Evolutionary conservation across 1,140 invertebrate species (phyloP).

Genomic region (Mylabris phalerata): DNA sequence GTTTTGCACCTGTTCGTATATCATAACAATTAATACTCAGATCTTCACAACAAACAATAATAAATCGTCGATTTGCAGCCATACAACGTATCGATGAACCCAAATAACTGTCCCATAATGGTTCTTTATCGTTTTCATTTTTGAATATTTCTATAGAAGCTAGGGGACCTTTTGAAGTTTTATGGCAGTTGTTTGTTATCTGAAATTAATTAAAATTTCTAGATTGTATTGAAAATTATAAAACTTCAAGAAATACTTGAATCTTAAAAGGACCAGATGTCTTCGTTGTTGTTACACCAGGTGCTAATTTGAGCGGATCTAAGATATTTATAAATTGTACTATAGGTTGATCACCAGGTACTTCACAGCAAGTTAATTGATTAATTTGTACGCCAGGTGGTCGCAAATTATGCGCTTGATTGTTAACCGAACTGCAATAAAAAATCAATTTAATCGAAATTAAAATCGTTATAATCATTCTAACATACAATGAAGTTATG

Average conservation of each 20-base stretch:
- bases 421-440: background rate
- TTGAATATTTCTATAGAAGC: constrained; percentile 47
- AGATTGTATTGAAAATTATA: background rate
- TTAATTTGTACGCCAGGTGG: constrained; percentile 37
- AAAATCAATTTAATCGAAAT: background rate
- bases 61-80: constrained; percentile 30
- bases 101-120: constrained; percentile 52
- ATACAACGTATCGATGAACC: constrained; percentile 35
- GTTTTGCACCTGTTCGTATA: constrained; percentile 34
- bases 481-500: no score
- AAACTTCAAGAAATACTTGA: constrained; percentile 26
- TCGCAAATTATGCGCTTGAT: constrained; percentile 10
- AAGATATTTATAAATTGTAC: constrained; percentile 37
- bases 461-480: no score
- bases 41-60: constrained; percentile 40
- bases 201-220: constrained; percentile 26
- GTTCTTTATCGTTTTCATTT: constrained; percentile 44
- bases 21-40: constrained; percentile 35
- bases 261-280: constrained; percentile 31
- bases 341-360: constrained; percentile 39
- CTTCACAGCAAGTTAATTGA: constrained; percentile 38
- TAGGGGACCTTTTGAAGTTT: constrained; percentile 46
- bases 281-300: constrained; percentile 34
- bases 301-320: constrained; percentile 33
- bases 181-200: constrained; percentile 50